Conservation (phyloP, 2,113 vertebrate species). For the Ophthalmolycus amberensis region DNA sequence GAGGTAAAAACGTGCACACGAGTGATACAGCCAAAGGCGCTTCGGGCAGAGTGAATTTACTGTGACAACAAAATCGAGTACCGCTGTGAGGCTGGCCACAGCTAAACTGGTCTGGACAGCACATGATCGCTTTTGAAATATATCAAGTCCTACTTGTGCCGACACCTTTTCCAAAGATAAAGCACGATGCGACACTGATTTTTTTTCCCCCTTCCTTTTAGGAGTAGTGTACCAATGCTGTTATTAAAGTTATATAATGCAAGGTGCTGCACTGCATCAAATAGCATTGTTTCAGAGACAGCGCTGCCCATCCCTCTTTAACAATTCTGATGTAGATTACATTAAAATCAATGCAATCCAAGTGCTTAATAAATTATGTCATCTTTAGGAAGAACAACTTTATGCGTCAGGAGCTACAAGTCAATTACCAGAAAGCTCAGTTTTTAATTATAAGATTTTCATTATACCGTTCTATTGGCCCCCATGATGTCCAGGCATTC, state of each 20-base stretch:
- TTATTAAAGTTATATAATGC: conserved; percentile 72
- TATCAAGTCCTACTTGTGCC: conserved; percentile 48
- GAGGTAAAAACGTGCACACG: conserved; percentile 38
- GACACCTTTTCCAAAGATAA: conserved; percentile 61
- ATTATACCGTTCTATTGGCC: conserved; percentile 17
- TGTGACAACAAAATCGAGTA: conserved; percentile 67
- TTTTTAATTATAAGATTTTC: conserved; percentile 5
- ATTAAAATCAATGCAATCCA: neutral
- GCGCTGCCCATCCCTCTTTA: conserved; percentile 2
- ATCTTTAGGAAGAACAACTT: neutral
- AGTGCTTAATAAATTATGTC: neutral
- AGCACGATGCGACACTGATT: conserved; percentile 47
- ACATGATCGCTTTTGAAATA: conserved; percentile 62
- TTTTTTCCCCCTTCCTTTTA: neutral
- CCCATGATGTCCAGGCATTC: conserved; percentile 46
- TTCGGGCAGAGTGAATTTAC: conserved; percentile 69
- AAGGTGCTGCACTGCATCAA: conserved; percentile 72
- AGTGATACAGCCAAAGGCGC: conserved; percentile 49
- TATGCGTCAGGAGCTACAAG: neutral
- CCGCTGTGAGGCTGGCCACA: conserved; percentile 35
- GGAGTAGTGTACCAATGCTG: conserved; percentile 33
- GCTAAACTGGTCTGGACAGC: conserved; percentile 64
- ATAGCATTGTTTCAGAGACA: conserved; percentile 36
- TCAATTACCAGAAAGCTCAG: conserved; percentile 19
- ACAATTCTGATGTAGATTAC: conserved; percentile 1